Evolutionary conservation across 2,888 invertebrate species (phyloP).

Genomic region (Charanyca ferruginea): DNA sequence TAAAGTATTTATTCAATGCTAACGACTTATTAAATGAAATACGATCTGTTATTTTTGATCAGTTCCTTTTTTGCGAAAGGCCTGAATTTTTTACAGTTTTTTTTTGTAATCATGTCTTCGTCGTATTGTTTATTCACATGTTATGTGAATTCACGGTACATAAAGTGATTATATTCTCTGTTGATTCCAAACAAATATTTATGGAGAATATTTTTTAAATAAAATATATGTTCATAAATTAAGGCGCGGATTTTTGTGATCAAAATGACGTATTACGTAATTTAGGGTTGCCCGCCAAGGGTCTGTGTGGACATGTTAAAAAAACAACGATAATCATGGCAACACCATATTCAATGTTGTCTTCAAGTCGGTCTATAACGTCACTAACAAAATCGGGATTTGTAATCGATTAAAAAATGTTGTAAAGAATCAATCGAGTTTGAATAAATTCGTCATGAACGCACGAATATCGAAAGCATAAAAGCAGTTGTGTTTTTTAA

Average conservation of each 20-base stretch:
- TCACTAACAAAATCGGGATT: constrained; percentile 52
- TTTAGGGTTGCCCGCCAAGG: constrained; percentile 65
- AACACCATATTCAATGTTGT: constrained; percentile 63
- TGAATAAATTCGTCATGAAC: constrained; percentile 68
- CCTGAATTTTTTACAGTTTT: constrained; percentile 33
- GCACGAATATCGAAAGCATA: constrained; percentile 83
- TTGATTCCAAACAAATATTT: constrained; percentile 28
- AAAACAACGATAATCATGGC: constrained; percentile 64
- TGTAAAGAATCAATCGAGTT: constrained; percentile 66
- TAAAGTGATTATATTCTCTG: constrained; percentile 30
- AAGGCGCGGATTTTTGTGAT: constrained; percentile 72
- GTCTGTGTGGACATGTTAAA: constrained; percentile 59
- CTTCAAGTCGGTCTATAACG: constrained; percentile 63
- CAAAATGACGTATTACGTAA: constrained; percentile 71
- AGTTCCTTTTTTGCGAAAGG: constrained; percentile 11
- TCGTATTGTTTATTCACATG: constrained; percentile 20
- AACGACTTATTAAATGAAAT: neutral
- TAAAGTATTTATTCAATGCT: neutral
- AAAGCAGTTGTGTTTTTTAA: constrained; percentile 87
- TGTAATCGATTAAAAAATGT: constrained; percentile 56
- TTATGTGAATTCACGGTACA: constrained; percentile 27
- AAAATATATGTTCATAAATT: constrained; percentile 68
- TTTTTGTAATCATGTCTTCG: neutral
- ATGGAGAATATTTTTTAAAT: constrained; percentile 52
- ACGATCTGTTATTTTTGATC: neutral